These are phyloP conservation scores for Trichomalopsis sarcophagae DNA, from an alignment of 1,140 invertebrate species.

Conservation along the genomic window DNA sequence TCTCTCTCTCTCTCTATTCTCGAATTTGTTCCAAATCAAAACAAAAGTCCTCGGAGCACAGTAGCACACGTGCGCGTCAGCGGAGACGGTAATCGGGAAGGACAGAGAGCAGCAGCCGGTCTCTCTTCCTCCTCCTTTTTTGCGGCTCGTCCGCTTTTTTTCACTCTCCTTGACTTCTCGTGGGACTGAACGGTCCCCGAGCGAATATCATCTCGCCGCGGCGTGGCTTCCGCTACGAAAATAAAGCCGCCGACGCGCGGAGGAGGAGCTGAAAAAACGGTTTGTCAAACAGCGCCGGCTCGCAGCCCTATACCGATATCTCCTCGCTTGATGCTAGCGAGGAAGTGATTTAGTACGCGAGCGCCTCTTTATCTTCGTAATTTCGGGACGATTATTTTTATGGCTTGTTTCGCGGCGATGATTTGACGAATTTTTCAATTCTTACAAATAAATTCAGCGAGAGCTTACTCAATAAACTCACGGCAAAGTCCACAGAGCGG, in stretches of 20 bases:
- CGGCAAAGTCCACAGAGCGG: too few relatives aligned
- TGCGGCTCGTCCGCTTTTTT: slow-evolving; percentile 29
- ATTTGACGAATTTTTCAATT: too few relatives aligned
- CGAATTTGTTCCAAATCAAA: background rate
- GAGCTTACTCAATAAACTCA: too few relatives aligned
- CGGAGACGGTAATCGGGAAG: slow-evolving; percentile 38
- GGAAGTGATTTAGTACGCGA: slow-evolving; percentile 5
- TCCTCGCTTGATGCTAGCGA: background rate
- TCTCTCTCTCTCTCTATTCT: background rate
- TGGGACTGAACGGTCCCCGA: slow-evolving; percentile 24
- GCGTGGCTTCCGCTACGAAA: slow-evolving; percentile 48
- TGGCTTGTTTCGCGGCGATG: background rate
- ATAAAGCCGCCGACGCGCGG: slow-evolving; percentile 35
- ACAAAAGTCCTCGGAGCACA: background rate
- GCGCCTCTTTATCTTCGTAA: slow-evolving; percentile 33
- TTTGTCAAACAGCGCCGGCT: slow-evolving; percentile 31
- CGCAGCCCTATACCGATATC: background rate
- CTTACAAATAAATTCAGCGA: too few relatives aligned
- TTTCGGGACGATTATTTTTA: slow-evolving; percentile 7
- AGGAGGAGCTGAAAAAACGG: background rate
- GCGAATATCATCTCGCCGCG: slow-evolving; percentile 31
- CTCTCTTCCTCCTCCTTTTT: slow-evolving; percentile 19
- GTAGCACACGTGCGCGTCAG: slow-evolving; percentile 4
- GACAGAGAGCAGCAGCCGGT: slow-evolving; percentile 14
- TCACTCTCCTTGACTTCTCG: slow-evolving; percentile 20